Percentiles rank a stretch among this genome's conserved stretches.
These are phyloP conservation scores for Scatophagus argus DNA, from an alignment of 2,113 vertebrate genomes.

Conservation along the genomic window DNA sequence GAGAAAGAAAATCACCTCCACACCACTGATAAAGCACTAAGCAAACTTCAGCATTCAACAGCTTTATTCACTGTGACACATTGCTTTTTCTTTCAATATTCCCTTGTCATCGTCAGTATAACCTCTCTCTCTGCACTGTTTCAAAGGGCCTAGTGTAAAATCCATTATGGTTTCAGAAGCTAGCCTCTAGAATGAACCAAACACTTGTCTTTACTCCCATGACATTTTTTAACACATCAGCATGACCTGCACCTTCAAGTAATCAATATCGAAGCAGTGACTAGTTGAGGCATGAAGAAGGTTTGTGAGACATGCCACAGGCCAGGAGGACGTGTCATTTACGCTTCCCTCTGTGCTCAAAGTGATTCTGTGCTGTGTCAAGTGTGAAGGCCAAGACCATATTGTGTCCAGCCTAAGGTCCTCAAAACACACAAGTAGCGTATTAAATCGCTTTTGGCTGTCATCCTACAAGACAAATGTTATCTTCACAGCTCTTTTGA, in stretches of 20 bases:
- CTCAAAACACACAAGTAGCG: slow-evolving; percentile 4
- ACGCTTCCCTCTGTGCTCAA: slow-evolving; percentile 33
- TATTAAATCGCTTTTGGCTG: neutral
- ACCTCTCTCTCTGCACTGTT: neutral
- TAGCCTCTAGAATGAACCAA: slow-evolving; percentile 15
- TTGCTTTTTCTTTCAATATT: neutral
- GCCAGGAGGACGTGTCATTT: slow-evolving; percentile 26
- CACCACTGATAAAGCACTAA: neutral
- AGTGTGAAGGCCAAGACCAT: slow-evolving; percentile 28
- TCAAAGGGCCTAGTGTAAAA: neutral
- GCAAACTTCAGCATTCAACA: neutral
- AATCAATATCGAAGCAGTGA: slow-evolving; percentile 37
- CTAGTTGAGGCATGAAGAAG: slow-evolving; percentile 36
- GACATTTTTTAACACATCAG: slow-evolving; percentile 39
- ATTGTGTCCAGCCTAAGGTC: neutral
- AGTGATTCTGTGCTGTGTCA: slow-evolving; percentile 19
- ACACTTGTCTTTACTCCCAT: slow-evolving; percentile 9
- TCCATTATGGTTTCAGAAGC: neutral
- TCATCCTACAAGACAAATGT: neutral
- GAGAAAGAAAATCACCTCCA: neutral
- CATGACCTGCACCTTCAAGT: slow-evolving; percentile 15
- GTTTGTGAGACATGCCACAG: slow-evolving; percentile 31
- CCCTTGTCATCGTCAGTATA: neutral
- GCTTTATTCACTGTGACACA: neutral
- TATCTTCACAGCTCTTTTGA: neutral